These are phyloP conservation scores for Homarus americanus DNA, from an alignment of 1,140 invertebrate species.

Conservation along the genomic window DNA sequence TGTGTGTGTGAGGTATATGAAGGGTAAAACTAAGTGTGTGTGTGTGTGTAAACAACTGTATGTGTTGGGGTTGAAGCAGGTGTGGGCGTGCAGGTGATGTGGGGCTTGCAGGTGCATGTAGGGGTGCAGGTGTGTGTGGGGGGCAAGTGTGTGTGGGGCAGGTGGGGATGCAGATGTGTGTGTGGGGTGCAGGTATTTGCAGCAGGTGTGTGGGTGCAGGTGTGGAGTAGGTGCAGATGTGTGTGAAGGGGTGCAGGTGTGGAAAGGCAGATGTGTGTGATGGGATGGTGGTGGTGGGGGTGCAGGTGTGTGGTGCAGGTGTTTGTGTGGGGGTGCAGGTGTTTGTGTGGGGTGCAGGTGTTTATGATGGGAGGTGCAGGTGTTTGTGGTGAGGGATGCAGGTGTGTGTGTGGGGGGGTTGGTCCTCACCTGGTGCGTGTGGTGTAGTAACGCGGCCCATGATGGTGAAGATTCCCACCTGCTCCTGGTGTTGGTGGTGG, in stretches of 20 bases:
- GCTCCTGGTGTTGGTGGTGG: neutral
- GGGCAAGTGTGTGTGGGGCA: neutral
- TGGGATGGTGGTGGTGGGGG: neutral
- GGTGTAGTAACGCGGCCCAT: neutral
- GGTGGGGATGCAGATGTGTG: neutral
- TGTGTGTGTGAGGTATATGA: too few relatives aligned
- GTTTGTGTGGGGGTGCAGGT: neutral
- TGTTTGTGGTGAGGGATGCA: neutral
- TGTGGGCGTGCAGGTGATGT: too few relatives aligned
- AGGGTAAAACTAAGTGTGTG: too few relatives aligned
- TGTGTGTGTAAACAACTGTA: too few relatives aligned
- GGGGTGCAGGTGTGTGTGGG: neutral
- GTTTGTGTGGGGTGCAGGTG: neutral
- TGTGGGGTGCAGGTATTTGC: neutral
- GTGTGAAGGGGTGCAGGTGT: too few relatives aligned
- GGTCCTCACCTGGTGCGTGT: neutral
- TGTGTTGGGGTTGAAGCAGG: too few relatives aligned
- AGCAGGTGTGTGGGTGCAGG: too few relatives aligned
- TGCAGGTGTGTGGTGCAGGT: neutral
- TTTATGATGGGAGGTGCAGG: neutral
- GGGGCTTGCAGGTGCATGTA: neutral
- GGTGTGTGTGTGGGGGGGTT: neutral
- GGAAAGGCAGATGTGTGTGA: too few relatives aligned
- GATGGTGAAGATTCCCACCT: slow-evolving; percentile 10
- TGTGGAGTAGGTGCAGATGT: too few relatives aligned